Percentiles rank a stretch among this genome's conserved stretches.
Evolutionary conservation across 2,888 invertebrate genomes (phyloP).

Genomic region (Thymelicus lineola): DNA sequence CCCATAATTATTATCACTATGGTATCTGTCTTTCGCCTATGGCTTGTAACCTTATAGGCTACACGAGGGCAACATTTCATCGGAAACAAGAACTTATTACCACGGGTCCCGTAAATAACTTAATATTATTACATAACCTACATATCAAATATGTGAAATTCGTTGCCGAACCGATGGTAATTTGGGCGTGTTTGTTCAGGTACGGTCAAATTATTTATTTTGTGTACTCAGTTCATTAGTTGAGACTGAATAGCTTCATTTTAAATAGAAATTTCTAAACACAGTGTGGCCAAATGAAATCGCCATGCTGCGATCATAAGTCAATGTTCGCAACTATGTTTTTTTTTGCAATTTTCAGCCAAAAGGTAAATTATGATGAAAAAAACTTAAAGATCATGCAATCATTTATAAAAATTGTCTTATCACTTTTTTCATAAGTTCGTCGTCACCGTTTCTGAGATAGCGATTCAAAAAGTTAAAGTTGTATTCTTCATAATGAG

Average conservation of each 20-base stretch:
- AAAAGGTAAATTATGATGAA: too few species aligned
- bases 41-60: slow-evolving; percentile 20
- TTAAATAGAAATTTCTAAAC: not conserved
- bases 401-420: too few species aligned
- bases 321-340: too few species aligned
- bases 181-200: slow-evolving; percentile 28
- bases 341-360: too few species aligned
- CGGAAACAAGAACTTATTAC: slow-evolving; percentile 79
- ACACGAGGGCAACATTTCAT: slow-evolving; percentile 70
- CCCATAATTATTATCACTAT: not conserved
- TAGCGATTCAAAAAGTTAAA: too few species aligned
- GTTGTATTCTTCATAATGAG: too few species aligned
- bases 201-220: slow-evolving; percentile 17
- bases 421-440: too few species aligned
- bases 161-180: slow-evolving; percentile 29
- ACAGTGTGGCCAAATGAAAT: not conserved
- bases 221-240: slow-evolving; percentile 11
- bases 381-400: too few species aligned
- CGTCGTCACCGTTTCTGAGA: too few species aligned
- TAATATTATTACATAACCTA: slow-evolving; percentile 72
- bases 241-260: not conserved
- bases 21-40: slow-evolving; percentile 4
- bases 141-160: slow-evolving; percentile 68
- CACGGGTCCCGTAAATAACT: slow-evolving; percentile 70
- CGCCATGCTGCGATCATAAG: too few species aligned